Percentiles rank a stretch among this genome's conserved stretches.
Conservation (phyloP, 2,797 vertebrate species). For the Coregonus suidteri region DNA sequence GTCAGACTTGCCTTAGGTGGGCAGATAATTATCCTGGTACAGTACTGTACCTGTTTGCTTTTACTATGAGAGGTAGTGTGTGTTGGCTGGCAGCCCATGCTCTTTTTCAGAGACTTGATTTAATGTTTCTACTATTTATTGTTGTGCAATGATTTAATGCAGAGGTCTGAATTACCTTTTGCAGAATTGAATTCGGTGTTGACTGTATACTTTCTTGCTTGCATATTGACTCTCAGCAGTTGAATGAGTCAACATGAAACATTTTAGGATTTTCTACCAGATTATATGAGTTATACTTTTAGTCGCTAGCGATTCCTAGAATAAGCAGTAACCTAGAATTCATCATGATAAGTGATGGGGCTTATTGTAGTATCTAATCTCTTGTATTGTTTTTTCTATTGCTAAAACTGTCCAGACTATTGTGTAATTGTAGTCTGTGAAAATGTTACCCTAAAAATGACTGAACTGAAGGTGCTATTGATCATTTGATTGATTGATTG, state of each 20-base stretch:
- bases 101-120: background rate
- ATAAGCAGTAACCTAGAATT: background rate
- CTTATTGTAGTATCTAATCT: slow-evolving; percentile 33
- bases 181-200: background rate
- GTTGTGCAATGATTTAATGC: background rate
- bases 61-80: background rate
- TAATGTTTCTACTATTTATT: background rate
- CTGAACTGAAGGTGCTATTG: background rate
- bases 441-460: background rate
- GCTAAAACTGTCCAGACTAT: background rate
- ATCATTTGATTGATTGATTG: background rate
- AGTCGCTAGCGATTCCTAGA: slow-evolving; percentile 7
- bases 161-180: background rate
- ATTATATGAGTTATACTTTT: background rate
- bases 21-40: background rate
- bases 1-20: too few relatives aligned
- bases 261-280: background rate
- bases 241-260: background rate
- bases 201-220: background rate
- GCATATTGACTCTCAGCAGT: background rate
- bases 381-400: slow-evolving; percentile 4
- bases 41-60: background rate
- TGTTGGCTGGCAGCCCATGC: background rate
- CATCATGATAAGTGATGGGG: slow-evolving; percentile 31
- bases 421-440: background rate